phyloP scores from a whole-genome alignment of 2,797 vertebrate species.

The Danio tinwini region DNA sequence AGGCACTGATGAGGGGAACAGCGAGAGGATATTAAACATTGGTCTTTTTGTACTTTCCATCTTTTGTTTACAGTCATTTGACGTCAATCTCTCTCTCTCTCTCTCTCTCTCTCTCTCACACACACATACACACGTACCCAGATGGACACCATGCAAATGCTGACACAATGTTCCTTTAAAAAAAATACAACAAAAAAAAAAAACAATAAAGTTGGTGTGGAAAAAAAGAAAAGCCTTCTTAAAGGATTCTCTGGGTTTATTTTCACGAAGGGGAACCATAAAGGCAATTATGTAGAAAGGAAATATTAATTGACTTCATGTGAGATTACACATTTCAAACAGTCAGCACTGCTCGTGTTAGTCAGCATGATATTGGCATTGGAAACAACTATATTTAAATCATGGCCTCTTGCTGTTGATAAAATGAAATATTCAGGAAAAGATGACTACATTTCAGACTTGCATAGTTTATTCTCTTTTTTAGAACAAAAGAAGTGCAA shows the following conservation, averaged over 20 bases:
- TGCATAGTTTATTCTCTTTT: neutral
- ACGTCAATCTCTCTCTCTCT: conserved; percentile 46
- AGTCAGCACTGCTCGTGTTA: neutral
- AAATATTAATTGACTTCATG: neutral
- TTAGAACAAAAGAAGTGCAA: too few relatives aligned
- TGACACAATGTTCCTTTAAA: conserved; percentile 7
- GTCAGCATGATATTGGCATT: neutral
- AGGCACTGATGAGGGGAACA: conserved; percentile 49
- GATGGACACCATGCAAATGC: conserved; percentile 23
- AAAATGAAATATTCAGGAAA: neutral
- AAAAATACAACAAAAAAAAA: conserved; percentile 13
- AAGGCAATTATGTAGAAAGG: conserved; percentile 2
- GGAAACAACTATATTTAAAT: neutral
- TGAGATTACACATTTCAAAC: neutral
- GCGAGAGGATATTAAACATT: conserved; percentile 48
- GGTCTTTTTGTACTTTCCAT: conserved; percentile 41
- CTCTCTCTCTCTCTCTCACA: too few relatives aligned
- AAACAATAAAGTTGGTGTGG: neutral
- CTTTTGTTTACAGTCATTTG: conserved; percentile 45
- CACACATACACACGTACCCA: neutral
- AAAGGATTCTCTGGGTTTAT: neutral
- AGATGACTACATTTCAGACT: conserved; percentile 1
- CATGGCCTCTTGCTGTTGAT: neutral
- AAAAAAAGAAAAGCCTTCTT: neutral
- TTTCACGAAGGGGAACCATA: neutral